Conservation (phyloP, 2,113 vertebrate species). For the Ictidomys tridecemlineatus region DNA sequence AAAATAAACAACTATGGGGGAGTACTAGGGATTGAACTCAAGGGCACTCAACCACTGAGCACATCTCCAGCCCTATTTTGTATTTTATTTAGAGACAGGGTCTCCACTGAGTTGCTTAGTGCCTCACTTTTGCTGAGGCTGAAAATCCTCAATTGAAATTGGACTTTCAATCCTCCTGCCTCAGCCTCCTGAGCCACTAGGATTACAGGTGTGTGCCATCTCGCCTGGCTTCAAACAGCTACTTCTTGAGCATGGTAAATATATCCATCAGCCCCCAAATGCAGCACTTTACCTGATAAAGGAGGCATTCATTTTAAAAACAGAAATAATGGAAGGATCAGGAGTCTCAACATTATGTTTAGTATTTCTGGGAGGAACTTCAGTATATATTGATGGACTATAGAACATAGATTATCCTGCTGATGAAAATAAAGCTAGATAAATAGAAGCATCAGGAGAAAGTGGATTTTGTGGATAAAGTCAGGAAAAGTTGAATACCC, state of each 20-base stretch:
- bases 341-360: neutral
- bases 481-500: neutral
- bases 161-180: no score
- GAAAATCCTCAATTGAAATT: no score
- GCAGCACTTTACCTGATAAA: neutral
- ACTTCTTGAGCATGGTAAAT: neutral
- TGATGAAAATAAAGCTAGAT: neutral
- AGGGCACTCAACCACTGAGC: no score
- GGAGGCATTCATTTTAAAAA: neutral
- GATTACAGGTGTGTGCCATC: no score
- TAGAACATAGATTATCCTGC: neutral
- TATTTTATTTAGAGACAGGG: no score
- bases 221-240: neutral
- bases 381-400: neutral
- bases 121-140: no score
- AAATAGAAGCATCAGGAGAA: neutral
- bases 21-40: no score
- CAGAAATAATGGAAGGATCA: neutral
- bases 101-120: no score
- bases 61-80: no score
- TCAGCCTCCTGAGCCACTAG: no score
- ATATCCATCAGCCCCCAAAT: neutral
- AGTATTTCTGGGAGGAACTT: neutral
- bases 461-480: neutral
- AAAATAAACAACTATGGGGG: neutral